These are phyloP conservation scores for Caenorhabditis sp. DNA, from an alignment of 2,888 invertebrate species.

Conservation along the genomic window DNA sequence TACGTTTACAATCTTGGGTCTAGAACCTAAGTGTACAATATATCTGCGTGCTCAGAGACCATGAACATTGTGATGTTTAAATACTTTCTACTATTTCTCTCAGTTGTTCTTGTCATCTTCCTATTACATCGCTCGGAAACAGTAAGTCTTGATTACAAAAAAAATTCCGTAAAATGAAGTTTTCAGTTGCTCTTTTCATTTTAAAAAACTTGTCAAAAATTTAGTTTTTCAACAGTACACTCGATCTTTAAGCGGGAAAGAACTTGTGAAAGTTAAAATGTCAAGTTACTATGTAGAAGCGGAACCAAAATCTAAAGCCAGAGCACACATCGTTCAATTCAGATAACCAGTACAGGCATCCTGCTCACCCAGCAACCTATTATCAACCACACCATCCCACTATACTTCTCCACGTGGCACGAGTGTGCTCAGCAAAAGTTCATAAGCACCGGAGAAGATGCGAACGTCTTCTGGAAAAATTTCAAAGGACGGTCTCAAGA, in stretches of 20 bases:
- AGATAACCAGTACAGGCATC: background rate
- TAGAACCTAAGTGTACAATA: no score
- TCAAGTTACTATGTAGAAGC: no score
- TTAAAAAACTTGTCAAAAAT: no score
- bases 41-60: no score
- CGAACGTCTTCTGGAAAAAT: background rate
- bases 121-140: background rate
- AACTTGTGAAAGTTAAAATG: no score
- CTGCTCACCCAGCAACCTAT: background rate
- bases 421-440: slow-evolving; percentile 1
- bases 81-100: background rate
- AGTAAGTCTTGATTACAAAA: no score
- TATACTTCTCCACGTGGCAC: background rate
- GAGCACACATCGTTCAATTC: background rate
- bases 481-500: background rate
- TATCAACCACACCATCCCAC: background rate
- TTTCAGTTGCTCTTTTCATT: no score
- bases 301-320: background rate
- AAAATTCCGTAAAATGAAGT: no score
- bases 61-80: slow-evolving; percentile 6
- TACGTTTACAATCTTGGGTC: no score
- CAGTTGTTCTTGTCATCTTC: background rate
- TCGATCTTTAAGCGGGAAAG: no score
- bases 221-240: no score
- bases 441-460: background rate